Evolutionary conservation across 92 coral and sea anemone species (phyloP), one percentile per base, ranked within the genome.

Genomic region (Parazoanthus swiftii): DNA sequence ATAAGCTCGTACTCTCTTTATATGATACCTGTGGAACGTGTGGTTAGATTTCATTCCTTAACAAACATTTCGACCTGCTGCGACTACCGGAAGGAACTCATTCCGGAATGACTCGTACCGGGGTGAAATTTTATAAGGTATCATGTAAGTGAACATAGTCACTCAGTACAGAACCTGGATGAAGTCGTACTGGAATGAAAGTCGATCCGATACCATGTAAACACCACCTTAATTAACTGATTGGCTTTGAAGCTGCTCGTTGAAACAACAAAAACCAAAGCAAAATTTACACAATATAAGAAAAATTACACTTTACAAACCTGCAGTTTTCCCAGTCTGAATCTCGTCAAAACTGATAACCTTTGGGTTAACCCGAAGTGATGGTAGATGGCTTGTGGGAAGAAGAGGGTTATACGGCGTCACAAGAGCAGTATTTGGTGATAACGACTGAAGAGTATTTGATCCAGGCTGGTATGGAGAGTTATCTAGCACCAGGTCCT

Each of bases 391-490:
- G 88, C 89, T 84, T 37, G 95, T 88, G 9, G 98, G 94, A 51
- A 91, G 90, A 21, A 90, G 95, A 20, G 96, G 89, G 86, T 93
- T 90, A 75, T 89, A 92, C 21, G 94, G 90, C 18, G 94, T 85
- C 16, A 89, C 85, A 23, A 81, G 80, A 36, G 90, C 92, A 56
- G 92, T 85, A 23, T 89, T 91, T 15, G 85, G 88, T 77, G 95
- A 93, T 43, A 93, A 79, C 13, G 98, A 89, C 89, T 91, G 93
- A 73, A 94, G 90, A 46, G 68, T 90, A 33, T 84, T 82, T 29
- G 90, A 79, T 23, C 96, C 91, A 23, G 95, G 91, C 46, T 94
- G 97, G 56, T 92, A 90, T 15, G 98, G 99, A 38, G 99, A 92
- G 76, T 92, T 92, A 82, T 95, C 99, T 51, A 94, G 83, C 13